phyloP scores from a whole-genome alignment of 1,140 invertebrate species.

The Bombyx mandarina region DNA sequence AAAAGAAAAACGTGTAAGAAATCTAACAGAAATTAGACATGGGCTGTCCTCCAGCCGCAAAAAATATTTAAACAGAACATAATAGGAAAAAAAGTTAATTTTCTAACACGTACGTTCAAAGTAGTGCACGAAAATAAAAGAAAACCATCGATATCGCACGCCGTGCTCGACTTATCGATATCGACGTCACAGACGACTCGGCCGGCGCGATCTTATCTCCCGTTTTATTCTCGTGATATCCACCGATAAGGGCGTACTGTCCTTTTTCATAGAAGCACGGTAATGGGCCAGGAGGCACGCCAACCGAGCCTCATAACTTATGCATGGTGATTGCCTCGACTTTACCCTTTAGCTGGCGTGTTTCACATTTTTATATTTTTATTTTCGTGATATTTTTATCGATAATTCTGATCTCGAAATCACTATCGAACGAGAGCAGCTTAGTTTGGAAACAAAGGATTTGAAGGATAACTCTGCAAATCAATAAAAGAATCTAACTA shows the following conservation, averaged over 20 bases:
- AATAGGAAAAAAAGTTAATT: too few relatives aligned
- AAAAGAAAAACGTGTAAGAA: too few relatives aligned
- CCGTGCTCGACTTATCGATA: slow-evolving; percentile 25
- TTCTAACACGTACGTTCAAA: too few relatives aligned
- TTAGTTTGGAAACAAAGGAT: too few relatives aligned
- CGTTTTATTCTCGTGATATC: slow-evolving; percentile 63
- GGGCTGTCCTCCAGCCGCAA: too few relatives aligned
- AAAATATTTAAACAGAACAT: too few relatives aligned
- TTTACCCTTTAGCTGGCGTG: slow-evolving; percentile 58
- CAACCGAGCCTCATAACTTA: slow-evolving; percentile 56
- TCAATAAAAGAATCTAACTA: too few relatives aligned
- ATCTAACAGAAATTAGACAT: too few relatives aligned
- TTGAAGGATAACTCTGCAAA: too few relatives aligned
- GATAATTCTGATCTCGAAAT: slow-evolving; percentile 12
- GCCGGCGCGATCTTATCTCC: slow-evolving; percentile 51
- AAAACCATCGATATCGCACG: too few relatives aligned
- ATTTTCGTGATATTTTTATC: slow-evolving; percentile 25
- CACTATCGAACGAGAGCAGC: neutral
- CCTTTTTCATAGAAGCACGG: slow-evolving; percentile 66
- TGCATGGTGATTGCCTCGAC: slow-evolving; percentile 55
- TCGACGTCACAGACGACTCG: slow-evolving; percentile 17
- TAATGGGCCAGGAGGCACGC: slow-evolving; percentile 60
- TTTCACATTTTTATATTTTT: slow-evolving; percentile 9
- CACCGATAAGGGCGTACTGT: slow-evolving; percentile 63
- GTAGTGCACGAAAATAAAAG: too few relatives aligned